Percentiles rank a stretch among this genome's conserved stretches.
These are phyloP conservation scores for Pseudorhombus dupliciocellatus DNA, from an alignment of 2,113 vertebrate genomes.

Conservation along the genomic window DNA sequence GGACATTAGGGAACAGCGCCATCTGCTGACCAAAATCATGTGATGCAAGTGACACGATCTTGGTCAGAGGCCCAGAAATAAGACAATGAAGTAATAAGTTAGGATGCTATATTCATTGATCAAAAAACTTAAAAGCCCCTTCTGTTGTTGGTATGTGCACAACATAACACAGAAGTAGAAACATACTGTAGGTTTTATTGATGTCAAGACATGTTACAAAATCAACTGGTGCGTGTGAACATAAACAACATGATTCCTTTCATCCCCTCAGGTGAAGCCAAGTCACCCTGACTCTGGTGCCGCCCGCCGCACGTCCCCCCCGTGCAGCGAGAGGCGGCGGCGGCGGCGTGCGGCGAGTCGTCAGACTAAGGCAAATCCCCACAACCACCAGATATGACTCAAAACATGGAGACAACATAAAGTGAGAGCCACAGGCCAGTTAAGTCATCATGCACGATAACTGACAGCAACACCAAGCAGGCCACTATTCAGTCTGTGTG, in stretches of 20 bases:
- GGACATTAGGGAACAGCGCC: not conserved
- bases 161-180: constrained; percentile 74
- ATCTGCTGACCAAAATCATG: not conserved
- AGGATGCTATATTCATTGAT: too few relatives aligned
- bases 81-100: too few relatives aligned
- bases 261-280: constrained; percentile 31
- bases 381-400: constrained; percentile 80
- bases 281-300: constrained; percentile 14
- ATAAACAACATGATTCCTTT: constrained; percentile 61
- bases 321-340: constrained; percentile 28
- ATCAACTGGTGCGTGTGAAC: constrained; percentile 82
- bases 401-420: constrained; percentile 31
- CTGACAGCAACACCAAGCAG: constrained; percentile 79
- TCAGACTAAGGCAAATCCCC: constrained; percentile 89
- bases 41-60: rapidly evolving
- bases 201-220: constrained; percentile 86
- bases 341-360: constrained; percentile 51
- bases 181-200: constrained; percentile 84
- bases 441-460: constrained; percentile 80
- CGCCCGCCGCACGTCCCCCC: constrained; percentile 10
- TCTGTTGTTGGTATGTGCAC: not conserved
- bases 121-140: not conserved
- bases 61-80: too few relatives aligned
- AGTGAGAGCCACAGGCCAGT: constrained; percentile 62
- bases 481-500: constrained; percentile 74